Percentiles rank a stretch among this genome's conserved stretches.
phyloP scores from a whole-genome alignment of 1,140 invertebrate genomes.

The Drosophila chauvacae region DNA sequence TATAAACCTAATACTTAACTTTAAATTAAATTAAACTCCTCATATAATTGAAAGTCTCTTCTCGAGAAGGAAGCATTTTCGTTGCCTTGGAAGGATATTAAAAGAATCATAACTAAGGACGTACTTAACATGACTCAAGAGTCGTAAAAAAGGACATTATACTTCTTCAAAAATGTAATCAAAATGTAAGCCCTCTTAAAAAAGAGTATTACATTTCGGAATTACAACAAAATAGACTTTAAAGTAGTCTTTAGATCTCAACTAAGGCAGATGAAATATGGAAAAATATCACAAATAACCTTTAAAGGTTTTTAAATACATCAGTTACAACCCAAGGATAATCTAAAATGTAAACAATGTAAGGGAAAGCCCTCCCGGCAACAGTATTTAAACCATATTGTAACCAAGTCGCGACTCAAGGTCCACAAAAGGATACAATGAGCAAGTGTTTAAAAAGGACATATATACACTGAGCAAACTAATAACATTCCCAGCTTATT shows the following conservation, averaged over 20 bases:
- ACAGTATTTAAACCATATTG: constrained; percentile 30
- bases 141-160: constrained; percentile 21
- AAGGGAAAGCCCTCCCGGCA: neutral
- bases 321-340: neutral
- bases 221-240: constrained; percentile 32
- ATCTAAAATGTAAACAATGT: neutral
- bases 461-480: constrained; percentile 17
- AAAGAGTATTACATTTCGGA: constrained; percentile 1
- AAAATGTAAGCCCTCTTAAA: constrained; percentile 10
- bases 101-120: constrained; percentile 23
- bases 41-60: constrained; percentile 5
- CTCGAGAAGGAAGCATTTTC: constrained; percentile 1
- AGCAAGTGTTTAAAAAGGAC: constrained; percentile 9
- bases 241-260: neutral
- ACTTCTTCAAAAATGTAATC: constrained; percentile 4
- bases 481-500: constrained; percentile 29
- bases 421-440: constrained; percentile 13
- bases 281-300: neutral
- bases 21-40: constrained; percentile 4
- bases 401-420: constrained; percentile 4
- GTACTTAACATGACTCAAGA: constrained; percentile 8
- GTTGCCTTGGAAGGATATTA: constrained; percentile 12
- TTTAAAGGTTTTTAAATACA: neutral
- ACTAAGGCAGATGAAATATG: neutral
- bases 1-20: neutral